A percentile compares a stretch with the other conserved stretches of the same genome.
phyloP scores from a whole-genome alignment of 2,888 invertebrate genomes.

The Drosophila percnosoma region DNA sequence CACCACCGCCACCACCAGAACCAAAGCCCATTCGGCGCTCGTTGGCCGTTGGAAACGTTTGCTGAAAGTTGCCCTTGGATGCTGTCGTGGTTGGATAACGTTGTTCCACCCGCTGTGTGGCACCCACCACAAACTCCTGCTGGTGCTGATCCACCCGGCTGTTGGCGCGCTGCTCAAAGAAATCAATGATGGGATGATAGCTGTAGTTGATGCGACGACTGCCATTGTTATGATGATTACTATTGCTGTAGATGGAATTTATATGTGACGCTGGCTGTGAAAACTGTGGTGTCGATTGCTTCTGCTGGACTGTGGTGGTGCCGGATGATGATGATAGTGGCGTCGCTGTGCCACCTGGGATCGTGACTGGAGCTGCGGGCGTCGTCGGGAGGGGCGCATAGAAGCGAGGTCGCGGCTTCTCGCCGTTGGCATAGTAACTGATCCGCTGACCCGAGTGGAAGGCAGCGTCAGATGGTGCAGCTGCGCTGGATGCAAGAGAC shows the following conservation, averaged over 20 bases:
- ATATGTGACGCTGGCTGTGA: conserved; percentile 68
- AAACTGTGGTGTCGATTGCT: conserved; percentile 62
- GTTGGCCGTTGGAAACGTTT: conserved; percentile 54
- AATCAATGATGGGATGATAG: conserved; percentile 93
- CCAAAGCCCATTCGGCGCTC: conserved; percentile 80
- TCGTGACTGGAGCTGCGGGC: conserved; percentile 44
- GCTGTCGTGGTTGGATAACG: conserved; percentile 39
- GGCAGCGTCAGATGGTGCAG: conserved; percentile 63
- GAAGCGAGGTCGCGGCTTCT: conserved; percentile 72
- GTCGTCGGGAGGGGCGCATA: conserved; percentile 68
- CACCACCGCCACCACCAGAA: conserved; percentile 51
- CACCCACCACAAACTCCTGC: conserved; percentile 41
- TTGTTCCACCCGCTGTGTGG: conserved; percentile 52
- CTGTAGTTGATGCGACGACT: conserved; percentile 90
- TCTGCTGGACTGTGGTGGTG: conserved; percentile 9
- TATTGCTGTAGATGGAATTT: conserved; percentile 57
- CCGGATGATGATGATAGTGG: conserved; percentile 59
- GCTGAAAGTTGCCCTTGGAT: conserved; percentile 49
- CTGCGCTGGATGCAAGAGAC: conserved; percentile 51
- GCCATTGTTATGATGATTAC: conserved; percentile 17
- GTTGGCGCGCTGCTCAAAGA: conserved; percentile 86
- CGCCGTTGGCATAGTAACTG: conserved; percentile 36
- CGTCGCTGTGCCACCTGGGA: conserved; percentile 59
- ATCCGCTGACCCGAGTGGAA: conserved; percentile 47
- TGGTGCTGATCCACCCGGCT: conserved; percentile 14